Base-by-base conservation (phyloP, 2,113 vertebrate species). In the Vimba vimba region DNA sequence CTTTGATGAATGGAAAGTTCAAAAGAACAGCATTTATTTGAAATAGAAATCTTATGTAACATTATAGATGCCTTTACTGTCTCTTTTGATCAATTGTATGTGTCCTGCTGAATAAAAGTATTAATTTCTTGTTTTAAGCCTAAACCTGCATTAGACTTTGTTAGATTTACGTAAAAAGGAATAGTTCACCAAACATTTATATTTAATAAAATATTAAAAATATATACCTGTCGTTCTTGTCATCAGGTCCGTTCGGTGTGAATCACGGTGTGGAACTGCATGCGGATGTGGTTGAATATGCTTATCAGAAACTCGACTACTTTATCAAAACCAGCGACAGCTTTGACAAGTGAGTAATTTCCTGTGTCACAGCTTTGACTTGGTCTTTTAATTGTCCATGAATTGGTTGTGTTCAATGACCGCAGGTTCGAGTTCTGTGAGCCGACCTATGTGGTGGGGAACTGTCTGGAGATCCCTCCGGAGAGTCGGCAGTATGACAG, bases 241-340 rank as follows among this genome's bases (percentile, higher is more conserved):
- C 89, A 91, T 12, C 90, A 99, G 98, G 98, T 89, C 97, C 98
- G 4, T 97, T 97, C 87, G 98, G 98, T 15, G 95, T 99, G 62
- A 99, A 99, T 89, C 98, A 99, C 0, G 98, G 98, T 0, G 96
- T 99, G 59, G 98, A 99, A 88, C 93, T 99, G 4, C 98, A 99
- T 23, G 94, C 95, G 0, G 98, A 99, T 4, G 97, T 99, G 30
- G 97, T 96, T 0, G 97, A 99, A 15, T 99, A 99, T 0, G 97
- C 97, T 0, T 96, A 97, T 92, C 96, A 98, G 94, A 99, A 97
- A 89, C 94, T 99, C 19, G 97, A 99, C 64, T 94, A 94, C 90
- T 99, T 99, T 93, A 98, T 99, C 92, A 98, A 96, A 93, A 98
- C 96, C 74, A 98, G 96, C 0, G 97, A 99, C 90, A 99, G 97